Base-by-base conservation (phyloP, 2,888 invertebrate species). In the Entomobrya proxima region DNA sequence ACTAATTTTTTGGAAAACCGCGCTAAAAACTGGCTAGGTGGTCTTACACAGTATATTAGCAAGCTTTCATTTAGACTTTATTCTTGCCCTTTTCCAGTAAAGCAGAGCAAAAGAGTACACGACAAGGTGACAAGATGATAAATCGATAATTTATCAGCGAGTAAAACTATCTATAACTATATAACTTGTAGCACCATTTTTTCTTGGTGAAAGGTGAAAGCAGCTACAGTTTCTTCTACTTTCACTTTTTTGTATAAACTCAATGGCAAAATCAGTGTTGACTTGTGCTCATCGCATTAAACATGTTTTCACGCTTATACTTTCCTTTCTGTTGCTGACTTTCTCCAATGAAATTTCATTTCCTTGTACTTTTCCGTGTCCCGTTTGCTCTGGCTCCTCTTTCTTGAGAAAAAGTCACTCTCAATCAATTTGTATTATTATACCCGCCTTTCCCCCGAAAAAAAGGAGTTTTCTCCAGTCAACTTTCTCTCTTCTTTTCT, bases 131-230 rank as follows among this genome's bases (percentile, higher is more conserved):
- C 75, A 75, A 64, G 64, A 52, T 77, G 77, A 77, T 77, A 40
- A 77, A 77, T 77, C 44, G 77, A 77, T 77, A 77, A 75, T 50
- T 75, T 52, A 75, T 75, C 27, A 75, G 13, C 1, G 35, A 75
- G 44, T 47, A 47, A 72, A 27, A 50, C 37, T 0, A 13, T 21
- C 30, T n/a, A n/a, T n/a, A n/a, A n/a, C 30, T 58, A n/a, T n/a
- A n/a, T n/a, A n/a, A n/a, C n/a, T n/a, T n/a, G n/a, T n/a, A n/a
- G n/a, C n/a, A n/a, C n/a, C n/a, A n/a, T n/a, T n/a, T n/a, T n/a
- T n/a, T n/a, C n/a, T n/a, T n/a, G n/a, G n/a, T n/a, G n/a, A n/a
- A n/a, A n/a, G n/a, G n/a, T n/a, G n/a, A n/a, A n/a, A n/a, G n/a
- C n/a, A n/a, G n/a, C n/a, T n/a, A n/a, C n/a, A n/a, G n/a, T n/a